Conservation (phyloP, 2,113 vertebrate genomes). For the Oncorhynchus kisutch region DNA sequence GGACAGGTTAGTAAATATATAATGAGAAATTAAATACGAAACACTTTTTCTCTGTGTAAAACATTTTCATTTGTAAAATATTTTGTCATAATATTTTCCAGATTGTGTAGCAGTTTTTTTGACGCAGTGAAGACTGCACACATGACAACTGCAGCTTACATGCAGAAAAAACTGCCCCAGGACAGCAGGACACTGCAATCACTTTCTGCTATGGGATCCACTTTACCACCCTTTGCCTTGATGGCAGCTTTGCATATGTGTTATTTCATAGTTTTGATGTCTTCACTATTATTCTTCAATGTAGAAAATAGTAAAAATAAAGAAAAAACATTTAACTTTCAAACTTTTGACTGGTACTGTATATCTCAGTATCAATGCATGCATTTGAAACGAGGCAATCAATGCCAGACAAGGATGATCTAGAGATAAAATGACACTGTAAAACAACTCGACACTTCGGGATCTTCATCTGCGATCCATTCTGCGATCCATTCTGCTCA, state of each 20-base stretch:
- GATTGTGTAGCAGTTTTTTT: background rate
- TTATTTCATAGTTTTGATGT: too few relatives aligned
- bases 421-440: conserved; percentile 2
- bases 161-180: conserved; percentile 2
- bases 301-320: too few relatives aligned
- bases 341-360: background rate
- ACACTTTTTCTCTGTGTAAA: background rate
- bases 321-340: too few relatives aligned
- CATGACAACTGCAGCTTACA: conserved; percentile 5
- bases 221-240: too few relatives aligned
- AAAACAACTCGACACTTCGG: conserved; percentile 21
- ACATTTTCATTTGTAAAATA: background rate
- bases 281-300: too few relatives aligned
- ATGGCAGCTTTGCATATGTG: too few relatives aligned
- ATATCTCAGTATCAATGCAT: conserved; percentile 4
- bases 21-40: background rate
- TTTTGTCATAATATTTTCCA: background rate
- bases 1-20: background rate
- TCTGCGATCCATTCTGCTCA: conserved; percentile 39
- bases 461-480: conserved; percentile 40
- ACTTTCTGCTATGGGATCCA: conserved; percentile 1
- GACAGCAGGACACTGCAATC: conserved; percentile 13
- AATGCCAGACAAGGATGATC: conserved; percentile 21
- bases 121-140: background rate
- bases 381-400: conserved; percentile 33